Base-by-base conservation (phyloP, 2,888 invertebrate species). In the Megalurothrips usitatus region DNA sequence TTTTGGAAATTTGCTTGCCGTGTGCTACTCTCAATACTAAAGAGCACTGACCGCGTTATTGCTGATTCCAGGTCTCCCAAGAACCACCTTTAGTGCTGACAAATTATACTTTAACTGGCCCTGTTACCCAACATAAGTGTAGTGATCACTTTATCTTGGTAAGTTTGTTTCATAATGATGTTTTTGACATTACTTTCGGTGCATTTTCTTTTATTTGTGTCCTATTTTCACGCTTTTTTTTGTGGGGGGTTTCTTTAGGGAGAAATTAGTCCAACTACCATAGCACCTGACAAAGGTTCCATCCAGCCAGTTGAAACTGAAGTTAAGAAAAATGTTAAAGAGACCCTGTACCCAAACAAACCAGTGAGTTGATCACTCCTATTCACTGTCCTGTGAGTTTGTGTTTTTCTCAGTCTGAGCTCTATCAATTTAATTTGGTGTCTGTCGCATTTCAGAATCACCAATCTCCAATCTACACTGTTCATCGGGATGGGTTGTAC, bases 401-500 rank as follows among this genome's bases (percentile, higher is more conserved):
- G 10, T 52, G 4, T 3, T n/a, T 68, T 68, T 68, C 4, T 23
- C 23, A 10, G 68, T 23, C 23, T 23, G 0, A 6, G n/a, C 58
- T 23, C 23, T 68, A 23, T 68, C 0, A 8, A 11, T 26, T 26
- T 4, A 26, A 12, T 26, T 75, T 26, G 9, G 10, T 26, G 23
- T 75, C 82, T 58, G 43, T 52, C 48, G 23, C 80, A 68, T 58
- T 68, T 23, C 78, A 80, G 68, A 58, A 58, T 4, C 11, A 78
- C 26, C 78, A 28, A 2, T 58, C 80, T 68, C 82, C 83, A 28
- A 79, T 83, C 0, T 83, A 82, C 58, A 82, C 81, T 6, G 75
- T 82, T n/a, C 43, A 28, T 23, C 78, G 28, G n/a, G 83, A 82
- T 80, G 82, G 83, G 9, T 75, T 83, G 52, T 83, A 83, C 49